Base-by-base conservation (phyloP, 2,113 vertebrate genomes). In the Oryzias javanicus region DNA sequence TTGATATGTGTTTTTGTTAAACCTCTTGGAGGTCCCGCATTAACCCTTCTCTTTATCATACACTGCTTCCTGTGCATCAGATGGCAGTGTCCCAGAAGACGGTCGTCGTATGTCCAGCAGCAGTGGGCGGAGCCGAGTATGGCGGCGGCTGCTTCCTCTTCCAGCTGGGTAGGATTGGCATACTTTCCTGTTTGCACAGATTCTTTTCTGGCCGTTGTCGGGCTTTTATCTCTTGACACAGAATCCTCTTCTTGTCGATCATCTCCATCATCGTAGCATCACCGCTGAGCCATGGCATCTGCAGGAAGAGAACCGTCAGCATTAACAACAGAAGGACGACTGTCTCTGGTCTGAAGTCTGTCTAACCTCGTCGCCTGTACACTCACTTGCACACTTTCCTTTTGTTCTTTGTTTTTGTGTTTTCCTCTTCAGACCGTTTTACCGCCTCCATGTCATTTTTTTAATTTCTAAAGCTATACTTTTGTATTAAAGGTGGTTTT, bases 201-300 rank as follows among this genome's bases (percentile, higher is more conserved):
- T 94, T 94, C 86, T 95, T 97, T 75, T 98, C 95, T 2, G 93
- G 92, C 58, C 94, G 93, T 90, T 96, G 95, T 17, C 94, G 92
- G 71, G 94, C 91, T 89, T 96, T 97, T 78, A 99, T 99, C 89
- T 99, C 96, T 50, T 92, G 94, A 89, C 97, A 99, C 87, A 99
- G 88, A 84, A 94, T 92, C 52, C 95, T 91, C 66, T 99, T 99
- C 88, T 94, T 98, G 92, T 98, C 94, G 52, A 99, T 99, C 91
- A 93, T 97, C 85, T 98, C 96, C 92, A 98, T 93, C 96, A 99
- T 98, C 16, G 95, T 98, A 88, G 92, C 91, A 80, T 98, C 96
- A 60, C 95, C 94, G 65, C 93, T 94, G 72, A 96, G 90, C 96
- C 96, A 98, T 60, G 94, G 93, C 94, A 96, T 93, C 87, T 89